Evolutionary conservation across 2,888 invertebrate genomes (phyloP), one percentile per base, ranked within the genome.

Genomic region (Liopterus haemorrhoidalis): DNA sequence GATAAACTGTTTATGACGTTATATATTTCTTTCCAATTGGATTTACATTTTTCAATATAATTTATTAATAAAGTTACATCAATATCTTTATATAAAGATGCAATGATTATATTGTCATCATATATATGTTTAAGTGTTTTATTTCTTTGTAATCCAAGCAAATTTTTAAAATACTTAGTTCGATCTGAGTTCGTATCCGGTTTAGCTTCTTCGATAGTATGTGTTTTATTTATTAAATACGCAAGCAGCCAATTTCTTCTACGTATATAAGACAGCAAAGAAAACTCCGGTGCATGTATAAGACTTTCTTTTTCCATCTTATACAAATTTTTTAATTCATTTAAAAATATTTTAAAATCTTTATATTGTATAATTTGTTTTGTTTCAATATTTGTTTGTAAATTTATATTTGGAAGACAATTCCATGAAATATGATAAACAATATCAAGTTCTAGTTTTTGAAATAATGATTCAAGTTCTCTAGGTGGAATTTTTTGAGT

Each of bases 391-490:
- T 63, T 58, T 1, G 67, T 63, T 4, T 69, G 69, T 43, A 76
- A 63, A 16, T 73, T 69, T 16, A 82, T 73, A 5, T 75, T 77
- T 0, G 85, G 84, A 53, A 84, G 85, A 57, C 82, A 82, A 63
- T 82, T 85, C 2, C 81, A 66, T 2, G 83, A 76, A 8, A 86
- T 75, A 53, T 82, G 82, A 54, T 85, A 82, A 36, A 83, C 76
- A 40, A 85, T 71, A 70, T 86, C 84, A 2, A 86, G 73, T 60
- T 83, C 82, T 12, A 86, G 63, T 53, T 79, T 79, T 21, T 74
- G 73, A 48, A 85, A 83, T 55, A 82, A 74, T 1, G 73, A 68
- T 59, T 86, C 86, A 44, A 87, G 75, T 57, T 78, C 75, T 2
- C 78, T 69, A 0, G 85, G 81, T 3, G 82, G 77, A 41, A 82